A percentile compares a stretch with the other conserved stretches of the same genome.
Evolutionary conservation across 2,113 vertebrate genomes (phyloP).

Genomic region (Polypterus senegalus): DNA sequence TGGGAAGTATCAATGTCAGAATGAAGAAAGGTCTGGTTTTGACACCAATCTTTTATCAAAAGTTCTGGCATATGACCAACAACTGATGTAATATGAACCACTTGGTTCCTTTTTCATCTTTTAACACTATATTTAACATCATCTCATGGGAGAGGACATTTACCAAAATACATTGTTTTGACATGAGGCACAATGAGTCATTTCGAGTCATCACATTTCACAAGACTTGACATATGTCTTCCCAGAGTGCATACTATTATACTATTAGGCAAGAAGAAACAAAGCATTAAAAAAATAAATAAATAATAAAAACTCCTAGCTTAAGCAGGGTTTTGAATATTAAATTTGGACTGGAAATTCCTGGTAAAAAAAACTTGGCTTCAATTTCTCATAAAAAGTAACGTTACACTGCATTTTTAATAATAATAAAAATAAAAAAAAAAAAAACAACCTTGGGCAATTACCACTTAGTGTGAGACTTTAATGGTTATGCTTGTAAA

Average conservation of each 20-base stretch:
- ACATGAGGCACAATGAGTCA: conserved; percentile 42
- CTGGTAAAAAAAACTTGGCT: too few relatives aligned
- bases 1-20: conserved; percentile 44
- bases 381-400: too few relatives aligned
- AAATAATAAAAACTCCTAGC: too few relatives aligned
- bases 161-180: conserved; percentile 49
- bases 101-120: conserved; percentile 46
- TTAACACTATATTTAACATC: conserved; percentile 37
- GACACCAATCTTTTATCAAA: conserved; percentile 28
- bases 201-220: conserved; percentile 33
- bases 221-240: conserved; percentile 35
- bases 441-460: too few relatives aligned
- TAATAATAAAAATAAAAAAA: too few relatives aligned
- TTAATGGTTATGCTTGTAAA: too few relatives aligned
- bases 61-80: conserved; percentile 39
- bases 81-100: conserved; percentile 48
- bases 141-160: conserved; percentile 48
- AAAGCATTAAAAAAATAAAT: too few relatives aligned
- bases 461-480: too few relatives aligned
- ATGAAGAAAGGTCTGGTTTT: conserved; percentile 38
- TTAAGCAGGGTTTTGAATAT: too few relatives aligned
- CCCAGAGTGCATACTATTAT: conserved; percentile 28
- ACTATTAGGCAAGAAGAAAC: conserved; percentile 13
- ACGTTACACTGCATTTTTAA: too few relatives aligned
- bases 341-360: too few relatives aligned